These are phyloP conservation scores for Cyprinella venusta DNA, from an alignment of 2,797 vertebrate genomes.

Conservation along the genomic window DNA sequence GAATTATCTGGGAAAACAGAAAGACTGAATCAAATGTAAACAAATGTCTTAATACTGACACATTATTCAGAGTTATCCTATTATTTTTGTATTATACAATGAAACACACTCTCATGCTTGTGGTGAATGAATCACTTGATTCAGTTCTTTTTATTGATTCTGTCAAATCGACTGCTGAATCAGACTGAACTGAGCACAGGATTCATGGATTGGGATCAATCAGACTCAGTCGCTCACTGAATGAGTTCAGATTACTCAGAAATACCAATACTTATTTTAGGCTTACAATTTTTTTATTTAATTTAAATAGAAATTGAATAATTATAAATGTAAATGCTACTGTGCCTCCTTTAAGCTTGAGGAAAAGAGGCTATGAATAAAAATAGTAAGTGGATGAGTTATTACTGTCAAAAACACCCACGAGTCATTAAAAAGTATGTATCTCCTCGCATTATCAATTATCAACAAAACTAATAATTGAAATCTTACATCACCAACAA, in stretches of 20 bases:
- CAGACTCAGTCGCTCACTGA: background rate
- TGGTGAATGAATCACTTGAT: background rate
- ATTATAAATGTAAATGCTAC: background rate
- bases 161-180: background rate
- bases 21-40: too few relatives aligned
- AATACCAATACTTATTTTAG: background rate
- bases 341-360: background rate
- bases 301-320: background rate
- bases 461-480: conserved; percentile 4
- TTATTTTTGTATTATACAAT: background rate
- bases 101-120: background rate
- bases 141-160: background rate
- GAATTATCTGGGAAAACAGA: background rate
- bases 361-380: background rate
- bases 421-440: background rate
- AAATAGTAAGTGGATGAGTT: background rate
- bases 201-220: background rate
- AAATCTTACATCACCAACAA: background rate
- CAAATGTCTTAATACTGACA: background rate
- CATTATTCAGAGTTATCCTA: background rate
- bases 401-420: conserved; percentile 13
- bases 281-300: background rate
- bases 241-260: background rate
- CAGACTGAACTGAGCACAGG: background rate
- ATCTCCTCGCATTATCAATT: background rate